Base-by-base conservation (phyloP, 2,888 invertebrate species). In the Harpalus rufipes region DNA sequence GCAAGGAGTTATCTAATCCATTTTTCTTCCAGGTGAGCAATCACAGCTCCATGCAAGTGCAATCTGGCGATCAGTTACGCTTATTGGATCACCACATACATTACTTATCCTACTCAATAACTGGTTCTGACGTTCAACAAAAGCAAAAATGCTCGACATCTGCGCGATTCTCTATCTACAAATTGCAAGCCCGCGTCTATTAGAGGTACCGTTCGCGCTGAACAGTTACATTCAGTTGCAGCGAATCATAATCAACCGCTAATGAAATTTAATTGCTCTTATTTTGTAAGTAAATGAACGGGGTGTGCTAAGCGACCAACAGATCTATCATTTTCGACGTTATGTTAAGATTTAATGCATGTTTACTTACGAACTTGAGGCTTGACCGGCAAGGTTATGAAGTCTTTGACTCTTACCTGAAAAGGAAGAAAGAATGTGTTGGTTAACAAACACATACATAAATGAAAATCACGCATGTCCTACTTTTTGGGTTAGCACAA, bases 31-130 rank as follows among this genome's bases (percentile, higher is more conserved):
- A 14, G 18, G 14, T 21, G 44, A 18, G 10, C 44, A 74, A 44
- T 74, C 44, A 44, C 72, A 68, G 39, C 7, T 12, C 32, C 18
- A 76, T 59, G 78, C 78, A 76, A 72, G 18, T 51, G 32, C 78
- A 78, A 44, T 58, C 79, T 59, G 14, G 41, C 32, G 61, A 79
- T 79, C 61, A 39, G 59, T 79, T 59, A 79, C 79, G 39, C 79
- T 79, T 61, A 79, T 79, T 79, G 79, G 79, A 79, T 59, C 61
- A 79, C 39, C 79, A 61, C 16, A 51, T n/a, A 61, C 79, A 79
- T 79, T 59, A 79, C 61, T 79, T 79, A 79, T 61, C 59, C 79
- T n/a, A n/a, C 32, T 74, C 72, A 79, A 79, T 79, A 79, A 79
- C 79, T 79, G 79, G 79, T 79, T 79, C 32, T 79, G 79, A 58